Conservation (phyloP, 2,113 vertebrate genomes). For the Rissa tridactyla region DNA sequence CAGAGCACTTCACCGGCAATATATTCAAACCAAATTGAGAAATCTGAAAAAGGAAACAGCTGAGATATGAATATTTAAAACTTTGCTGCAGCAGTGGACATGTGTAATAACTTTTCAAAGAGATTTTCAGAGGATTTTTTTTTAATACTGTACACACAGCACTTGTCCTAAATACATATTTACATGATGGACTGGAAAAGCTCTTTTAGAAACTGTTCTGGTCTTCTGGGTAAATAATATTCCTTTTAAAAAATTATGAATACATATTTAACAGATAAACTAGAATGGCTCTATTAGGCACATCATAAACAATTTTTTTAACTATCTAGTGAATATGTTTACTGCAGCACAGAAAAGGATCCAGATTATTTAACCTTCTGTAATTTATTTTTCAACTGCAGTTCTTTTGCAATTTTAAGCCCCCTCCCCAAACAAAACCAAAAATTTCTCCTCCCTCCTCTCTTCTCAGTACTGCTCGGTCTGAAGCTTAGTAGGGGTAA, state of each 20-base stretch:
- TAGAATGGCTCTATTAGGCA: constrained; percentile 47
- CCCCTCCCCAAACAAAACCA: not conserved
- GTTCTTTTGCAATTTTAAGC: not conserved
- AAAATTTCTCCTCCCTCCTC: not conserved
- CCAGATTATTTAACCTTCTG: not conserved
- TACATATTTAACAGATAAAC: constrained; percentile 55
- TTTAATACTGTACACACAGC: constrained; percentile 54
- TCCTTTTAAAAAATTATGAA: constrained; percentile 63
- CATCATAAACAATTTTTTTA: constrained; percentile 48
- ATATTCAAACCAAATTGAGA: constrained; percentile 13
- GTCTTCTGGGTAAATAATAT: constrained; percentile 58
- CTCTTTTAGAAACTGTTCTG: constrained; percentile 53
- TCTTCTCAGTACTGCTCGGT: not conserved
- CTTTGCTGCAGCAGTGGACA: constrained; percentile 50
- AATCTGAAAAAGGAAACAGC: constrained; percentile 47
- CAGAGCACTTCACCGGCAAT: not conserved
- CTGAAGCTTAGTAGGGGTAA: not conserved
- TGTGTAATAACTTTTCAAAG: constrained; percentile 70
- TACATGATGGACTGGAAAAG: constrained; percentile 58
- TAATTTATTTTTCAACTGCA: not conserved
- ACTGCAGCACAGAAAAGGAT: not conserved
- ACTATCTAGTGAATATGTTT: constrained; percentile 1
- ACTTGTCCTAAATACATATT: constrained; percentile 73
- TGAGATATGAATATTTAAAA: constrained; percentile 71
- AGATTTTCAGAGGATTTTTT: constrained; percentile 56